Evolutionary conservation across 2,797 vertebrate genomes (phyloP), one percentile per base, ranked within the genome.

Genomic region (Myripristis jacobus): DNA sequence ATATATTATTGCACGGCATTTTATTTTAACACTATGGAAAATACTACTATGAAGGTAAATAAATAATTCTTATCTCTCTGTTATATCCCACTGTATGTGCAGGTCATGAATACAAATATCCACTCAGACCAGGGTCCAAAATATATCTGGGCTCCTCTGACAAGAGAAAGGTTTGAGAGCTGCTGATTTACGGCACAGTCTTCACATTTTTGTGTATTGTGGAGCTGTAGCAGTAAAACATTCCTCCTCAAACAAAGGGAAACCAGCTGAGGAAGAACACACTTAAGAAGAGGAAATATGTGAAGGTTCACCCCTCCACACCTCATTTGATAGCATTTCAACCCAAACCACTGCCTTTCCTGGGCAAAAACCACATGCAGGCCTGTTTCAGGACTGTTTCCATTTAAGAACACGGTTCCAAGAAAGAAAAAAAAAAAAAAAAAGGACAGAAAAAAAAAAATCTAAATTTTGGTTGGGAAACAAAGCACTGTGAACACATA

Each of bases 321-420:
- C 88, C 77, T 86, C 79, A 84, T 90, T 84, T 80, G 54, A 73
- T 53, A 67, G 59, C 73, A 59, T 80, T 74, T 80, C 68, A 77
- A 71, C 69, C 46, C 46, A 78, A 82, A 88, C 84, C 84, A 70
- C 83, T 53, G 41, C 31, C 63, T 62, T 29, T 56, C 51, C 50
- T 43, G 31, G 83, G 67, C 83, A 86, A 65, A 77, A 77, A 75
- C 75, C 82, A 64, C 84, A 86, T 53, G 34, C 70, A 60, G 56
- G 60, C 68, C 64, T n/a, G n/a, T n/a, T 61, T 79, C 41, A 57
- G 71, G 73, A 71, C 79, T 79, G 81, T 79, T 82, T 90, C 57
- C 62, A 73, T 72, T 87, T 75, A 83, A 70, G 27, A 75, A 22
- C 22, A 5, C 46, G 60, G 75, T 73, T 79, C 69, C 74, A 73